Evolutionary conservation across 2,888 invertebrate genomes (phyloP).

Genomic region (Nebria brevicollis): DNA sequence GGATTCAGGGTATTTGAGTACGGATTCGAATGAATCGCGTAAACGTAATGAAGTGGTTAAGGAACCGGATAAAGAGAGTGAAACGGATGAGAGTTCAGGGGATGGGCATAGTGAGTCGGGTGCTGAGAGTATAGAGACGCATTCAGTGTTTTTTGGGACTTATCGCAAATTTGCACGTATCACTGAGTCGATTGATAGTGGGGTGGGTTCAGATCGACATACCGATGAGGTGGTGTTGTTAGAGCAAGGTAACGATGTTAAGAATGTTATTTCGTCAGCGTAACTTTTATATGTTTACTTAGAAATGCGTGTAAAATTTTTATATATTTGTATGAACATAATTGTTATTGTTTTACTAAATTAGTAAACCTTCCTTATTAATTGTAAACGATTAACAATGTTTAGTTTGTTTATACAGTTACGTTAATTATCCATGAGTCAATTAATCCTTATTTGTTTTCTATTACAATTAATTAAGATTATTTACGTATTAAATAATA

Average conservation of each 20-base stretch:
- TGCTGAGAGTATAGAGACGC: conserved; percentile 86
- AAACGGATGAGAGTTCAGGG: conserved; percentile 81
- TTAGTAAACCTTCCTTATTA: too few species aligned
- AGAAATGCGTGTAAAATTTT: conserved; percentile 8
- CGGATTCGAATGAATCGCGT: conserved; percentile 76
- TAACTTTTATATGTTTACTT: conserved; percentile 9
- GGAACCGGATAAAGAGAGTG: conserved; percentile 70
- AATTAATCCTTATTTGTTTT: too few species aligned
- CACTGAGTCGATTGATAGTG: conserved; percentile 61
- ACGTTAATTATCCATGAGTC: too few species aligned
- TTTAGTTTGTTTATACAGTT: too few species aligned
- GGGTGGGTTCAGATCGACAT: conserved; percentile 56
- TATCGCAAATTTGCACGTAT: conserved; percentile 65
- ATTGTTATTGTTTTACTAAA: neutral
- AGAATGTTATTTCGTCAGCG: conserved; percentile 59
- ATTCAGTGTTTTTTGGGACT: conserved; percentile 86
- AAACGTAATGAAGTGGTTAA: conserved; percentile 63
- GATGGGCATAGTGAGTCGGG: conserved; percentile 89
- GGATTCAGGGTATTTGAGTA: conserved; percentile 88
- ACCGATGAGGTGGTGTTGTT: conserved; percentile 52
- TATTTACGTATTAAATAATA: too few species aligned
- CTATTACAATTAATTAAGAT: too few species aligned
- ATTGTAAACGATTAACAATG: too few species aligned
- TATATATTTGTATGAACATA: conserved; percentile 13
- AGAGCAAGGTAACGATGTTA: conserved; percentile 62